Base-by-base conservation (phyloP, 2,113 vertebrate genomes). In the Halcyon malimbica region DNA sequence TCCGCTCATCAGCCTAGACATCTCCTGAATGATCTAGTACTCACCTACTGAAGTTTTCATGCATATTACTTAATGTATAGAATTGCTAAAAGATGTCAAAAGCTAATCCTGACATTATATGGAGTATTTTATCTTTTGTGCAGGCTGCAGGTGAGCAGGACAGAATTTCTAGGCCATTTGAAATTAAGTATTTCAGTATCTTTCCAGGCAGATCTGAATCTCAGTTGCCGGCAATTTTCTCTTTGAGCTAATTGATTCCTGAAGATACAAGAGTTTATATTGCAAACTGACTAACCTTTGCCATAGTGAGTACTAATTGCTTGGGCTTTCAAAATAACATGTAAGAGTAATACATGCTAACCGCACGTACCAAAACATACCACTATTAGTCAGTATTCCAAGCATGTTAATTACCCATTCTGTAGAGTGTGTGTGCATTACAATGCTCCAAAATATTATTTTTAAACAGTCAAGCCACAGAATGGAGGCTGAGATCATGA, bases 391-490 rank as follows among this genome's bases (percentile, higher is more conserved):
- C 96, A 95, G 13, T 44, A 29, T 46, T 85, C 44, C 59, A 94
- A 84, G 56, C 11, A 92, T 14, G 18, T 24, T 91, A 83, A 90
- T 68, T 93, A 76, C 29, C 20, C 25, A 94, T 86, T 77, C 75
- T 51, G 21, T 62, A 59, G 13, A 25, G 26, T 65, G 16, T 35
- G 28, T 26, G 31, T 42, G 39, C 28, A 78, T 64, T 67, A 86
- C 74, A 92, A 26, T 51, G 29, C 37, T 67, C 9, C 6, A 88
- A 89, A 93, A 73, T 70, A 5, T 59, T 81, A 42, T 70, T 90
- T 94, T 93, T 79, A 88, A 88, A 94, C 89, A 93, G 74, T 81
- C 39, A 82, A 95, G 65, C 69, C 83, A 57, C 83, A 94, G 71
- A 88, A 53, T 8, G 2, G 24, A 75, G 60, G 33, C 39, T 92